Evolutionary conservation across 2,888 invertebrate genomes (phyloP), one percentile per base, ranked within the genome.

Genomic region (Drosophila anomalipes): DNA sequence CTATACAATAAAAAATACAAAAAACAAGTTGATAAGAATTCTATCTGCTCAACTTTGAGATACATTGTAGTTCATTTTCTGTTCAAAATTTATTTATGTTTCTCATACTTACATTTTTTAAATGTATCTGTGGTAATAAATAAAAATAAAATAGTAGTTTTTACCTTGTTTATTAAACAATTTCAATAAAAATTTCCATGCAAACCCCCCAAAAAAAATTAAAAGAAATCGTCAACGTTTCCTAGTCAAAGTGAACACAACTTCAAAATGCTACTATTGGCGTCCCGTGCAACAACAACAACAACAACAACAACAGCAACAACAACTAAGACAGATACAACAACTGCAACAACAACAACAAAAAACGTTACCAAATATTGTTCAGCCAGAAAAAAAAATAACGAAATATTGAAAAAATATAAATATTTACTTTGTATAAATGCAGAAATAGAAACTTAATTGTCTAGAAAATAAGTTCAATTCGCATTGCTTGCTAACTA

Each of bases 401-500:
- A 73, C 54, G 69, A 63, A 26, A 65, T 70, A 47, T 47, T 16
- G 16, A 26, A 39, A 77, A 70, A 52, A 51, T n/a, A 32, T n/a
- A 41, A 10, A 32, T n/a, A 64, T 41, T 33, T 68, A 56, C 56
- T 77, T 67, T 70, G 65, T 70, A 68, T 53, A 70, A 58, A 68
- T 65, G 35, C 41, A 52, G 52, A 61, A 54, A 63, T 39, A 49
- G 19, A 64, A 63, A 51, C 65, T 57, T 82, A 57, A 61, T 68
- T 49, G 66, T 77, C 39, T 87, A 87, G 80, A 19, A 35, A 30
- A 30, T 83, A 84, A 88, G 83, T 83, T 83, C 28, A 62, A 69
- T 66, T 77, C 66, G 83, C 88, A 87, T 81, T 83, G 89, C 84
- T 88, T 88, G 74, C 86, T 78, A 80, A 70, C 59, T 66, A 63